Percentiles rank a stretch among this genome's conserved stretches.
phyloP scores from a whole-genome alignment of 2,888 invertebrate genomes.

The Drosophila subquinaria region DNA sequence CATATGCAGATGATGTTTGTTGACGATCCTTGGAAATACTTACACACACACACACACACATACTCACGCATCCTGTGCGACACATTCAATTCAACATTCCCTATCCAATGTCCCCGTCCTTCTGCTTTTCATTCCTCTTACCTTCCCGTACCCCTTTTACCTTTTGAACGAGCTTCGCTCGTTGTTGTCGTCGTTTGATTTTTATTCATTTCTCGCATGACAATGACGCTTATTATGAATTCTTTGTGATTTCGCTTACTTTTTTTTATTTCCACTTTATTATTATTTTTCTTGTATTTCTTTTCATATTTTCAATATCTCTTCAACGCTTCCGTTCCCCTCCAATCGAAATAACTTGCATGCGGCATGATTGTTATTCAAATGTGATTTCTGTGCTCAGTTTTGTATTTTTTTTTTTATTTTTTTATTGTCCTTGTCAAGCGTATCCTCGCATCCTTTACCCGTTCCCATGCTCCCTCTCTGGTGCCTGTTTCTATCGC shows the following conservation, averaged over 20 bases:
- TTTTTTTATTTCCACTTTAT: slow-evolving; percentile 38
- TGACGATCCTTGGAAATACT: slow-evolving; percentile 55
- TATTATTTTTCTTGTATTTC: slow-evolving; percentile 48
- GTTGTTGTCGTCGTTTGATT: slow-evolving; percentile 62
- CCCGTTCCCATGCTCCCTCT: background rate
- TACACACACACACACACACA: slow-evolving; percentile 51
- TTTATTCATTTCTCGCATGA: slow-evolving; percentile 81
- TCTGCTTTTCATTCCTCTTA: background rate
- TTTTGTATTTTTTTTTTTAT: slow-evolving; percentile 24
- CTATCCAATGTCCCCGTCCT: slow-evolving; percentile 36
- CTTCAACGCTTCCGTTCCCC: slow-evolving; percentile 42
- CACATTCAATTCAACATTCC: slow-evolving; percentile 71
- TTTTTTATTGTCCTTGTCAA: slow-evolving; percentile 44
- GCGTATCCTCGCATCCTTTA: slow-evolving; percentile 62
- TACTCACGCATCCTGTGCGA: slow-evolving; percentile 73
- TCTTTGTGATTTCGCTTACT: slow-evolving; percentile 80
- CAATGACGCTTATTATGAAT: slow-evolving; percentile 84
- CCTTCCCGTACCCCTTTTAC: slow-evolving; percentile 61
- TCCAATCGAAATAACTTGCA: slow-evolving; percentile 74
- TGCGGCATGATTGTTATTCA: slow-evolving; percentile 80
- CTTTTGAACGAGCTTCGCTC: slow-evolving; percentile 51
- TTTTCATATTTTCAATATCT: slow-evolving; percentile 78
- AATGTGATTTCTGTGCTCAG: slow-evolving; percentile 75
- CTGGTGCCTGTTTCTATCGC: slow-evolving; percentile 33
- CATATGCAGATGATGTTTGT: slow-evolving; percentile 70